These are phyloP conservation scores for Carcharodon carcharias DNA, from an alignment of 2,797 vertebrate species.

Conservation along the genomic window DNA sequence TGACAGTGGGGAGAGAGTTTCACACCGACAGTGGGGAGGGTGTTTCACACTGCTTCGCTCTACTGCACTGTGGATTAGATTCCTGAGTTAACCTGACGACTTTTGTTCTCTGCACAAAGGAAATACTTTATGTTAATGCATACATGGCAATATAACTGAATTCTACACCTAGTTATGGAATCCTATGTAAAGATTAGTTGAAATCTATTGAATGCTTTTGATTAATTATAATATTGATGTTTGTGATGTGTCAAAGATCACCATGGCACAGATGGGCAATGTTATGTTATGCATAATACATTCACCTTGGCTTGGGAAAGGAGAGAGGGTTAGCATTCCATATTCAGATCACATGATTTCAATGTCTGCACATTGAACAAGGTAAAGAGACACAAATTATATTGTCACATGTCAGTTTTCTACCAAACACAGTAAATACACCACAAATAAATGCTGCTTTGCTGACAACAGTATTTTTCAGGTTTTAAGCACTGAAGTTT, in stretches of 20 bases:
- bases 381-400: neutral
- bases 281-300: neutral
- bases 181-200: neutral
- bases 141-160: neutral
- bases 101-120: neutral
- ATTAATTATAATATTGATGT: constrained; percentile 8
- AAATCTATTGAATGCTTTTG: neutral
- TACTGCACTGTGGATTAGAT: neutral
- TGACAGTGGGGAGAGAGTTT: neutral
- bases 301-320: neutral
- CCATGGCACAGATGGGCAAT: neutral
- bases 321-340: neutral
- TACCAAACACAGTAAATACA: neutral
- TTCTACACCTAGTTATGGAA: neutral
- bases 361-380: neutral
- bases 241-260: neutral
- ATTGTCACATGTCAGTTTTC: neutral
- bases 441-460: neutral
- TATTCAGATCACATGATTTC: neutral
- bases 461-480: neutral
- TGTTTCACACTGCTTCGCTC: neutral
- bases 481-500: neutral
- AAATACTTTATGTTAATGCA: neutral
- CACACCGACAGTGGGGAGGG: no score
- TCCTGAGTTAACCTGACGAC: neutral